A percentile compares a stretch with the other conserved stretches of the same genome.
These are phyloP conservation scores for Tetropium fuscum DNA, from an alignment of 2,888 invertebrate species.

Conservation along the genomic window DNA sequence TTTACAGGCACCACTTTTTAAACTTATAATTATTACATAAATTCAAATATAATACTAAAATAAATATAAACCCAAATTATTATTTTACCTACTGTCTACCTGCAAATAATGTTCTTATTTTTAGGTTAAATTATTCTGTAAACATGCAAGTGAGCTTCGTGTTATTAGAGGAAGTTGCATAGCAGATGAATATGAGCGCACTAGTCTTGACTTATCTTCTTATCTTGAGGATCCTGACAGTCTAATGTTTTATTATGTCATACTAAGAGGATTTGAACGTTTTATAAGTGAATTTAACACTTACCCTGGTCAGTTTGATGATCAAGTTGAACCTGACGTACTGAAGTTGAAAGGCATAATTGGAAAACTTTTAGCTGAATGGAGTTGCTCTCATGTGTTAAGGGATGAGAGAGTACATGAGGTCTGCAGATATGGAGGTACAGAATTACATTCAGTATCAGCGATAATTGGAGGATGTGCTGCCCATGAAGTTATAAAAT, in stretches of 20 bases:
- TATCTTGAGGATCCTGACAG: constrained; percentile 84
- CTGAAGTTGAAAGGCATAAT: constrained; percentile 81
- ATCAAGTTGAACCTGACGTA: constrained; percentile 88
- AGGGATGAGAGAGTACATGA: constrained; percentile 96
- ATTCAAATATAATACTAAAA: too few relatives aligned
- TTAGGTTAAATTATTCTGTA: constrained; percentile 85
- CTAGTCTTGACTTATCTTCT: constrained; percentile 57
- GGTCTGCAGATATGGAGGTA: constrained; percentile 82
- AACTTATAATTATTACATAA: too few relatives aligned
- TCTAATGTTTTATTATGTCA: constrained; percentile 89
- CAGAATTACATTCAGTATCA: constrained; percentile 94
- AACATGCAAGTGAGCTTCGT: constrained; percentile 85
- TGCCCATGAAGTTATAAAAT: constrained; percentile 96
- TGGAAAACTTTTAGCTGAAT: constrained; percentile 83
- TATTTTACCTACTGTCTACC: background rate
- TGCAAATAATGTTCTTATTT: background rate
- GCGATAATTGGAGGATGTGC: constrained; percentile 89
- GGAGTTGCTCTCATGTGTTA: constrained; percentile 79
- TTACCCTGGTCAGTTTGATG: constrained; percentile 88
- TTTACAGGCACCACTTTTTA: too few relatives aligned
- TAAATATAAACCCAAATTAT: too few relatives aligned
- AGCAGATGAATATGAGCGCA: constrained; percentile 81
- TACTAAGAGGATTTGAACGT: constrained; percentile 90
- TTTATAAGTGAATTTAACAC: constrained; percentile 90
- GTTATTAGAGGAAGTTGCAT: constrained; percentile 85